Conservation (phyloP, 2,888 invertebrate species). For the Zygothrica quintamaculata region DNA sequence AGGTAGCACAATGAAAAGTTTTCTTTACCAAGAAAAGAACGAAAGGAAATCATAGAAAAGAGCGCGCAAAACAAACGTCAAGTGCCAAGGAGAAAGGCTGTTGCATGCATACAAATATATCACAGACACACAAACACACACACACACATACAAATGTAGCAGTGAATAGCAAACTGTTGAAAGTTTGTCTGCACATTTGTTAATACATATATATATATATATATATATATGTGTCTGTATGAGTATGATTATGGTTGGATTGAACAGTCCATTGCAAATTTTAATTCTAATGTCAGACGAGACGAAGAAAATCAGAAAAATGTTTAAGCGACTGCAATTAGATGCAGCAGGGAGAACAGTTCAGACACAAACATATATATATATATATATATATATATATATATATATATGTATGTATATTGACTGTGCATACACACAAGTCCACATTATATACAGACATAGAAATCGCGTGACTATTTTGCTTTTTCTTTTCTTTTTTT, state of each 20-base stretch:
- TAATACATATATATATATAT: background rate
- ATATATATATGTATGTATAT: too few species aligned
- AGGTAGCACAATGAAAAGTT: too few species aligned
- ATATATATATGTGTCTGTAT: background rate
- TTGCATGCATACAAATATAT: background rate
- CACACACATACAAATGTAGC: background rate
- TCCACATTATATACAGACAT: slow-evolving; percentile 20
- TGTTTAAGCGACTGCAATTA: background rate
- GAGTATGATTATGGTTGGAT: too few species aligned
- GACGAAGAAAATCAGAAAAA: slow-evolving; percentile 1
- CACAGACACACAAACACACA: background rate
- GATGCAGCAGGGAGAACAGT: background rate
- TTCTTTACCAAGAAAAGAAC: too few species aligned
- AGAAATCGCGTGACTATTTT: slow-evolving; percentile 69
- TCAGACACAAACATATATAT: slow-evolving; percentile 3
- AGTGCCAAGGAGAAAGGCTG: background rate
- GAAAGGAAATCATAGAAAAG: too few species aligned
- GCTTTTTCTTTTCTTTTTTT: too few species aligned
- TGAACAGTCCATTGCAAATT: background rate
- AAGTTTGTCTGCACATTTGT: background rate
- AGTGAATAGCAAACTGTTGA: slow-evolving; percentile 6
- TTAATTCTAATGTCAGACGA: background rate
- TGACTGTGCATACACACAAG: slow-evolving; percentile 5
- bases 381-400: background rate
- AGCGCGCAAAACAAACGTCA: background rate